Base-by-base conservation (phyloP, 2,888 invertebrate species). In the Ochropleura leucogaster region DNA sequence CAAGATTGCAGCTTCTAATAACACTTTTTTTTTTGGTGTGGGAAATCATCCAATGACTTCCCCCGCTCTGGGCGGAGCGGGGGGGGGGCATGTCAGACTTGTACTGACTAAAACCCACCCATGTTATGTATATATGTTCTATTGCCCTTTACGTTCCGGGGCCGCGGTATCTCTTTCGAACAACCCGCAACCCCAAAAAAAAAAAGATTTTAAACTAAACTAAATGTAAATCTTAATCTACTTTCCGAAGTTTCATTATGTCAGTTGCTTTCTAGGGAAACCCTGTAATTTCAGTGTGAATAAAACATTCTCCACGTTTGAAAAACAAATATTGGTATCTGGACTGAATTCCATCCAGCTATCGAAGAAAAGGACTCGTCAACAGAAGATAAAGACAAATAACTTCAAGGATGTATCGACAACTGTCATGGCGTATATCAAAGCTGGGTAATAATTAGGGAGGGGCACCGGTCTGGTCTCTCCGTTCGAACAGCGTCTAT, bases 401-500 rank as follows among this genome's bases (percentile, higher is more conserved):
- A 49, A 57, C 42, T 42, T n/a, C 30, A 47, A 65, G 51, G 12
- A 71, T 65, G 44, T 79, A 79, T 65, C 18, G 49, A 64, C 59
- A 53, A 77, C 47, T 79, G 57, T 77, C 76, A 70, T 63, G 53
- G 53, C 30, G 40, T 68, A 51, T 82, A 69, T 66, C 66, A 68
- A 57, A 51, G 59, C 68, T 80, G 16, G 46, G 59, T 75, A 85
- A 78, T 83, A 74, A 85, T 80, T 76, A 86, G 68, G 84, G 79
- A 82, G 79, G 77, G 65, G 68, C 64, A 68, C 68, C 57, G 59
- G 62, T n/a, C 75, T 57, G 79, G 51, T 72, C 77, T 80, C 83
- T 79, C 68, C 86, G 85, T 87, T 89, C 90, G 86, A 87, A 92
- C 91, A 82, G 79, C 71, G 82, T 92, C 91, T 94, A 93, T 94